These are phyloP conservation scores for Cephus rjabovi DNA, from an alignment of 2,888 invertebrate genomes.

Conservation along the genomic window DNA sequence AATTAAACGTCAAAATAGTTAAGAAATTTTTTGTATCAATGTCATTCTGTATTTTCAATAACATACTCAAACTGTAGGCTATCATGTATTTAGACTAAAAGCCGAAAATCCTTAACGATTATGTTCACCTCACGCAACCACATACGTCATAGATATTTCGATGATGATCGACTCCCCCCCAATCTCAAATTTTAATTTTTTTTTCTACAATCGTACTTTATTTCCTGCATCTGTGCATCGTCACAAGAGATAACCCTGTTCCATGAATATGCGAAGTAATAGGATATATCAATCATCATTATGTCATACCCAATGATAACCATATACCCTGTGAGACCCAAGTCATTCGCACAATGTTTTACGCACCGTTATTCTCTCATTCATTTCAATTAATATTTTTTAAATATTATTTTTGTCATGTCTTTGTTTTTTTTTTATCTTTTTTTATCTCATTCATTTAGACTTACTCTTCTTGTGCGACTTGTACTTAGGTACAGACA, in stretches of 20 bases:
- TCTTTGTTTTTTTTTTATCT: background rate
- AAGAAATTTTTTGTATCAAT: no score
- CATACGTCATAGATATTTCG: background rate
- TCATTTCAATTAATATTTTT: background rate
- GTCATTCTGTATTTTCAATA: background rate
- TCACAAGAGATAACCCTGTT: constrained; percentile 19
- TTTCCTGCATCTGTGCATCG: constrained; percentile 51
- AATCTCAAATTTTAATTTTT: background rate
- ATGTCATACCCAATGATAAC: background rate
- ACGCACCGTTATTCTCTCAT: background rate
- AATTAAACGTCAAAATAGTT: no score
- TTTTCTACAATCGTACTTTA: background rate
- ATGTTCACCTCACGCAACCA: background rate
- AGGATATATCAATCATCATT: background rate
- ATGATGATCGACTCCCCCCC: background rate
- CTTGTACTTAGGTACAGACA: background rate
- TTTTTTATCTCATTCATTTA: background rate
- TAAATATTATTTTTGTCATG: background rate
- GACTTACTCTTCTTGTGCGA: background rate
- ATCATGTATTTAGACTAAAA: background rate
- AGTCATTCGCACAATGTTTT: background rate
- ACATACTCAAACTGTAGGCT: background rate
- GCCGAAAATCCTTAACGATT: background rate
- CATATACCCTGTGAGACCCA: background rate
- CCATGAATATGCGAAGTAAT: background rate